These are phyloP conservation scores for Dicycla oo DNA, from an alignment of 2,888 invertebrate species.

Conservation along the genomic window DNA sequence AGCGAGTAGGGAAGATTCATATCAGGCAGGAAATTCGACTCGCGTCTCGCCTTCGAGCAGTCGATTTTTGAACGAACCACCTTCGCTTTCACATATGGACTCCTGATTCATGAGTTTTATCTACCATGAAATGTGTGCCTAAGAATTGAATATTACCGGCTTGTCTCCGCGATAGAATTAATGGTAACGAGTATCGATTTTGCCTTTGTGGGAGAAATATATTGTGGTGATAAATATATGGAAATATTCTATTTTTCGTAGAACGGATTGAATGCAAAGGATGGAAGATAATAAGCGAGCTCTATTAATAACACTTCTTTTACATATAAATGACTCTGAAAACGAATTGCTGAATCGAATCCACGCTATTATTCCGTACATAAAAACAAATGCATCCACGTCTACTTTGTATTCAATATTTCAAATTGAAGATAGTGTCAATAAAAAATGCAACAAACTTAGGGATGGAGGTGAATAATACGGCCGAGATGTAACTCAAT, in stretches of 20 bases:
- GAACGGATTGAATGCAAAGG: not conserved
- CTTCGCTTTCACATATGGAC: constrained; percentile 86
- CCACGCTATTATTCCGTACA: constrained; percentile 16
- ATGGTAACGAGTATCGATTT: constrained; percentile 77
- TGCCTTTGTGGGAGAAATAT: constrained; percentile 37
- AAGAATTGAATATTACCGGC: constrained; percentile 86
- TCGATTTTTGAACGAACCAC: constrained; percentile 85
- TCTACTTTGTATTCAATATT: constrained; percentile 62
- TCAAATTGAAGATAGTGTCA: constrained; percentile 71
- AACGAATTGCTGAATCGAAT: constrained; percentile 41
- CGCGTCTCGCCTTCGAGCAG: constrained; percentile 82
- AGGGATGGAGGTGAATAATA: constrained; percentile 82
- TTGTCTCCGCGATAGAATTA: constrained; percentile 78
- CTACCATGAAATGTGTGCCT: constrained; percentile 87
- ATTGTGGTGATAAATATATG: constrained; percentile 22
- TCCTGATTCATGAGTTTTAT: constrained; percentile 90
- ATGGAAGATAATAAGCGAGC: not conserved
- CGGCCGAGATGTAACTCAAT: constrained; percentile 85
- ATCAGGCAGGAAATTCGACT: constrained; percentile 89
- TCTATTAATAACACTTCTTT: not conserved
- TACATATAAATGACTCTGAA: constrained; percentile 9
- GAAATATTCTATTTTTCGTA: constrained; percentile 29
- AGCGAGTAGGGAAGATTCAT: constrained; percentile 90
- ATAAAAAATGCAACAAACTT: constrained; percentile 78
- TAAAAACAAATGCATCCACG: constrained; percentile 35